phyloP scores from a whole-genome alignment of 2,113 vertebrate genomes.

The Agapornis roseicollis region DNA sequence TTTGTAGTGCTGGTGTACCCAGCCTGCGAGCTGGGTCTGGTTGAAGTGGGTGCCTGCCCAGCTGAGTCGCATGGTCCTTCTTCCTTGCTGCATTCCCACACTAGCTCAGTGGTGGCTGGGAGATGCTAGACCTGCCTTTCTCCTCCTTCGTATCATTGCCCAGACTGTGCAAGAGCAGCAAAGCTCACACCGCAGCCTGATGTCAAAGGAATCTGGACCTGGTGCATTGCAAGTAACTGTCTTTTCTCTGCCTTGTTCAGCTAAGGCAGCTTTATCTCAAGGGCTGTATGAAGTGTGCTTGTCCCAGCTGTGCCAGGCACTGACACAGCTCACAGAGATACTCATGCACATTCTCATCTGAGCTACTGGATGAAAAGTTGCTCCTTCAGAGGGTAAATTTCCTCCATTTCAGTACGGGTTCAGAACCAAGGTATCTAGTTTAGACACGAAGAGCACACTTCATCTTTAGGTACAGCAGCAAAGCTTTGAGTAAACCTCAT shows the following conservation, averaged over 20 bases:
- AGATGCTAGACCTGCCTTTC: not conserved
- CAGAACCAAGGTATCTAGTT: not conserved
- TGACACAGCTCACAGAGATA: fast-evolving
- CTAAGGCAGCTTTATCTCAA: not conserved
- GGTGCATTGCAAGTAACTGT: not conserved
- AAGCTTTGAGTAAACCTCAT: not conserved
- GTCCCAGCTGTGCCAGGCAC: not conserved
- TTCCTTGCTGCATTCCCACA: not conserved
- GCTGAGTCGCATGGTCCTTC: fast-evolving
- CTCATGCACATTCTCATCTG: not conserved
- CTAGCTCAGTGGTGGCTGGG: fast-evolving
- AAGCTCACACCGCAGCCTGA: not conserved
- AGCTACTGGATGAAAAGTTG: not conserved
- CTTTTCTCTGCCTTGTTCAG: not conserved
- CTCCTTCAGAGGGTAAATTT: not conserved
- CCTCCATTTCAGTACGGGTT: not conserved
- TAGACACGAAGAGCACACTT: not conserved
- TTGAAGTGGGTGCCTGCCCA: not conserved
- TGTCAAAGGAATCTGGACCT: not conserved
- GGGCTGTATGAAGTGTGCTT: not conserved
- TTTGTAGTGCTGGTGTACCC: not conserved
- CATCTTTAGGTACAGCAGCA: not conserved
- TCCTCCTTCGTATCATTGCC: fast-evolving
- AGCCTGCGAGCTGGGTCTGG: not conserved
- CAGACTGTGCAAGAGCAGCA: not conserved